These are phyloP conservation scores for Actias luna DNA, from an alignment of 2,888 invertebrate genomes.

Conservation along the genomic window DNA sequence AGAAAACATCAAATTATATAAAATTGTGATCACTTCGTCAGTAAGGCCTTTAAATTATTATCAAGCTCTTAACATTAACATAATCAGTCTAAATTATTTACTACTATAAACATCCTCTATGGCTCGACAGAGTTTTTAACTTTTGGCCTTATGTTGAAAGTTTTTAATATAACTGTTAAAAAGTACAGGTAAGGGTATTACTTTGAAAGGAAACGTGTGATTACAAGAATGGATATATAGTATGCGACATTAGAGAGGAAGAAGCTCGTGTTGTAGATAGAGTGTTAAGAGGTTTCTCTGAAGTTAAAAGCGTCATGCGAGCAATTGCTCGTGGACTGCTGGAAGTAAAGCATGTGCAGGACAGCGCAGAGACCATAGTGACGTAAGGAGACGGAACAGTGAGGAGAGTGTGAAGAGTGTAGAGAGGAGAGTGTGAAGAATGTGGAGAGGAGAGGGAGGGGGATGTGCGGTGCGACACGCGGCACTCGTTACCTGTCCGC, in stretches of 20 bases:
- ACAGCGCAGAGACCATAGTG: neutral
- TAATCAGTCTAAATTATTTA: conserved; percentile 5
- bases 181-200: conserved; percentile 51
- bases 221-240: conserved; percentile 42
- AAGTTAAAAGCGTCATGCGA: conserved; percentile 50
- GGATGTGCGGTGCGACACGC: conserved; percentile 44
- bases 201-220: conserved; percentile 57
- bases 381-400: too few relatives aligned
- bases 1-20: conserved; percentile 11
- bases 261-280: neutral
- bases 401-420: conserved; percentile 8
- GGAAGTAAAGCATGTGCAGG: conserved; percentile 23
- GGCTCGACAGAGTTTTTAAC: conserved; percentile 10
- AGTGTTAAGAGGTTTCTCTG: conserved; percentile 23
- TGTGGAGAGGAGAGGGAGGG: conserved; percentile 21
- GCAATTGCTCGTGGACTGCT: conserved; percentile 22
- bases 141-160: neutral
- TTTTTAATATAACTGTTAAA: conserved; percentile 19
- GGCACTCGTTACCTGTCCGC: conserved; percentile 93
- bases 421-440: neutral
- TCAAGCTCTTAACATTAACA: neutral
- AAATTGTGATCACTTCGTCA: conserved; percentile 10
- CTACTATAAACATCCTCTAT: neutral
- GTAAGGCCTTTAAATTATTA: conserved; percentile 17
- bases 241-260: neutral